Evolutionary conservation across 2,888 invertebrate species (phyloP).

Genomic region (Parelbella ahira): DNA sequence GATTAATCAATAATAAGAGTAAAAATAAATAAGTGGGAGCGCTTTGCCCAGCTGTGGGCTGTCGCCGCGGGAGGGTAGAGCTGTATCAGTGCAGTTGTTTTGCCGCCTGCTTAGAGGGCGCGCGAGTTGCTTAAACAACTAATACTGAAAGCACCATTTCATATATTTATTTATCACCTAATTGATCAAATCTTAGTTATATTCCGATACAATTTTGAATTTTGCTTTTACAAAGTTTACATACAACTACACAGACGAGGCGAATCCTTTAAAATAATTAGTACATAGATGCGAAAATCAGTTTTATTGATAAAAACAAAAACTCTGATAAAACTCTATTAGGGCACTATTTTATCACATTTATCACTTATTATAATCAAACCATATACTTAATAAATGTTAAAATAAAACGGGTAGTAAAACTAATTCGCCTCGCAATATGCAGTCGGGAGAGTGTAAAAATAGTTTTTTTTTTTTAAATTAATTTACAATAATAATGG

Average conservation of each 20-base stretch:
- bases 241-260: conserved; percentile 25
- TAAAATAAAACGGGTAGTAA: background rate
- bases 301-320: too few species aligned
- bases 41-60: conserved; percentile 6
- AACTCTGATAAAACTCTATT: too few species aligned
- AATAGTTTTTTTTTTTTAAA: too few species aligned
- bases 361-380: too few species aligned
- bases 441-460: conserved; percentile 24
- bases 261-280: too few species aligned
- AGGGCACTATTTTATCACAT: background rate
- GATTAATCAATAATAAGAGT: conserved; percentile 60
- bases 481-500: too few species aligned
- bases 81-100: too few species aligned
- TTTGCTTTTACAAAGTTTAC: conserved; percentile 32
- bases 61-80: too few species aligned
- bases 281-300: too few species aligned
- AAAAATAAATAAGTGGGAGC: conserved; percentile 47
- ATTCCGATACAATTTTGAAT: conserved; percentile 49
- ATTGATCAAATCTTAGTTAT: conserved; percentile 52
- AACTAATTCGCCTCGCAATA: conserved; percentile 10
- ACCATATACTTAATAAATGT: too few species aligned
- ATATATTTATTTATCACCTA: conserved; percentile 49
- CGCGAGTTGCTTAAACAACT: conserved; percentile 66
- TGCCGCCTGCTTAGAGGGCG: too few species aligned
- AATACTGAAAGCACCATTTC: conserved; percentile 79